A percentile compares a stretch with the other conserved stretches of the same genome.
phyloP scores from a whole-genome alignment of 2,797 vertebrate species.

The Lophotriccus pileatus region DNA sequence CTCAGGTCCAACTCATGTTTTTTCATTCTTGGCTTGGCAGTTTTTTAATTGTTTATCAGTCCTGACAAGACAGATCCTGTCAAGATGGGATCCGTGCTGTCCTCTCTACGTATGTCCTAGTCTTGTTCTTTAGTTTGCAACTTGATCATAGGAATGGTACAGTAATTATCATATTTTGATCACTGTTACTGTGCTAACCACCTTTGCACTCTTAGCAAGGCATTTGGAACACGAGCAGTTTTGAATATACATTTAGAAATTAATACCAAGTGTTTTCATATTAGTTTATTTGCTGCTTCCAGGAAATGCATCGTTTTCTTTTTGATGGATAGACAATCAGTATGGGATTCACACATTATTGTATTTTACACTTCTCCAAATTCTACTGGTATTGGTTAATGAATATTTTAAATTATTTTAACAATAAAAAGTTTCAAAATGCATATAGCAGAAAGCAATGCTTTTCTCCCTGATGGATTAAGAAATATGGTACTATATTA shows the following conservation, averaged over 20 bases:
- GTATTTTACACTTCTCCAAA: neutral
- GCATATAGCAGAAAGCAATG: neutral
- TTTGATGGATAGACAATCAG: neutral
- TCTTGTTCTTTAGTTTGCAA: neutral
- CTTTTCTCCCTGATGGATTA: neutral
- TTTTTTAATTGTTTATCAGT: neutral
- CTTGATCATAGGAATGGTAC: neutral
- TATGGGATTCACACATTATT: neutral
- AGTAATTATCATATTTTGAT: neutral
- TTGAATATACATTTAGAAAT: neutral
- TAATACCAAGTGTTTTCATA: neutral
- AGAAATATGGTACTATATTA: neutral
- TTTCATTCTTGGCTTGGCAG: neutral
- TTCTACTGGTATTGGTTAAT: neutral
- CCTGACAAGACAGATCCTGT: neutral
- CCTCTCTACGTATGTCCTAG: neutral
- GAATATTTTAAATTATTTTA: neutral
- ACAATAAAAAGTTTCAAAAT: neutral
- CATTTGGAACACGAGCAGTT: neutral
- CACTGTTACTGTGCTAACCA: neutral
- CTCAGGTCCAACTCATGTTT: neutral
- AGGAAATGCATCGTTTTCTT: neutral
- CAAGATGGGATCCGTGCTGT: neutral
- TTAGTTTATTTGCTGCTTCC: neutral
- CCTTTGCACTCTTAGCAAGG: neutral